Evolutionary conservation across 2,797 vertebrate genomes (phyloP).

Genomic region (Pseudochromis fuscus): DNA sequence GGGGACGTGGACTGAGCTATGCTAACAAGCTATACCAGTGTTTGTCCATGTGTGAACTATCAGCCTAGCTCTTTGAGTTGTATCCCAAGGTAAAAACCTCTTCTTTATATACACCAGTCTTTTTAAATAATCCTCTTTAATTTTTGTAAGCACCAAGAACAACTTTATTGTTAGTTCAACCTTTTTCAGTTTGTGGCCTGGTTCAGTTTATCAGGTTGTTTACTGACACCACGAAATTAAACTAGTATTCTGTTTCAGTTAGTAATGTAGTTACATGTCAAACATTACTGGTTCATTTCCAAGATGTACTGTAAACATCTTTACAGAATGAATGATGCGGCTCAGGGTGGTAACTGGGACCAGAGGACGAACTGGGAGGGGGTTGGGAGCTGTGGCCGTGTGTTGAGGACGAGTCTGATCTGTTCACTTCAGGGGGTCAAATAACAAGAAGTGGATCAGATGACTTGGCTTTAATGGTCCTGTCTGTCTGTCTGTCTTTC

Average conservation of each 20-base stretch:
- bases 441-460: slow-evolving; percentile 60
- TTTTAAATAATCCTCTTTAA: too few species aligned
- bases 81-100: too few species aligned
- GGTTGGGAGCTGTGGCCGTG: slow-evolving; percentile 29
- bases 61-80: too few species aligned
- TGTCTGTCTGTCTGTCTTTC: slow-evolving; percentile 61
- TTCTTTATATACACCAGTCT: too few species aligned
- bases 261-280: neutral
- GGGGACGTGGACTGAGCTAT: neutral
- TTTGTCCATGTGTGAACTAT: too few species aligned
- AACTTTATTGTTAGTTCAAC: neutral
- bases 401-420: slow-evolving; percentile 41
- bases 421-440: slow-evolving; percentile 54
- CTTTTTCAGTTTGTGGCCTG: too few species aligned
- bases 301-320: neutral
- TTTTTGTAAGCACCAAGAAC: too few species aligned
- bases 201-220: too few species aligned
- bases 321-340: neutral
- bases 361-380: slow-evolving; percentile 7
- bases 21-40: too few species aligned
- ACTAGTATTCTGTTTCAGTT: too few species aligned
- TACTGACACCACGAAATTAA: too few species aligned
- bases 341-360: too few species aligned
- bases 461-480: slow-evolving; percentile 63
- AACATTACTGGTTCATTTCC: neutral